Base-by-base conservation (phyloP, 2,797 vertebrate species). In the Aeoliscus strigatus region DNA sequence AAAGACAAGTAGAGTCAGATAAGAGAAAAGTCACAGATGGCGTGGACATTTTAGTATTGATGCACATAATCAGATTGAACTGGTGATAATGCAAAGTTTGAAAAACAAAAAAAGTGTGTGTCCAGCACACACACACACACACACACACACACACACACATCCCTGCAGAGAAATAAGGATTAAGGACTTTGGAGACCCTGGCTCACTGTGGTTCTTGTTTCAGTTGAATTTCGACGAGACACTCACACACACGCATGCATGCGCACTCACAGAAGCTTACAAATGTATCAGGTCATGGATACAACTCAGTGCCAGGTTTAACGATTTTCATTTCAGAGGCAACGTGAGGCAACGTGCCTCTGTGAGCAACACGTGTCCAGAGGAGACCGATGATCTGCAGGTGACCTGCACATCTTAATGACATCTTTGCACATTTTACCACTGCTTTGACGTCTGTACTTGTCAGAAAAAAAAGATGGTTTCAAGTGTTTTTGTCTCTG, bases 131-230 rank as follows among this genome's bases (percentile, higher is more conserved):
- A 83, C 74, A 14, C 18, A 69, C 41, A 57, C 24, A 47, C 29
- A 37, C 38, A 69, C 26, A n/a, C 53, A 55, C 32, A 14, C 54
- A 46, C 50, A 31, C 60, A 37, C 54, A 60, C 51, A 64, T 77
- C 80, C 79, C 79, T 83, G 82, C 71, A 80, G 70, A 78, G 63
- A 59, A 81, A 70, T 47, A 48, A 79, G 72, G 70, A 52, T 39
- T 62, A 75, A 73, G 67, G 72, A 62, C 39, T 60, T 62, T 69
- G 79, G 75, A 68, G 70, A 82, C 75, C 79, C 79, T 76, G 77
- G 60, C 61, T 71, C 55, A 70, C 60, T 75, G 69, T 45, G 38
- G 13, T 41, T 26, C 57, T 39, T 27, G 47, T 47, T 47, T 53
- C 66, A 69, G 56, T 64, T 47, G 48, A 51, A 39, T 38, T 49